Conservation (phyloP, 2,888 invertebrate genomes). For the Standfussiana lucernea region DNA sequence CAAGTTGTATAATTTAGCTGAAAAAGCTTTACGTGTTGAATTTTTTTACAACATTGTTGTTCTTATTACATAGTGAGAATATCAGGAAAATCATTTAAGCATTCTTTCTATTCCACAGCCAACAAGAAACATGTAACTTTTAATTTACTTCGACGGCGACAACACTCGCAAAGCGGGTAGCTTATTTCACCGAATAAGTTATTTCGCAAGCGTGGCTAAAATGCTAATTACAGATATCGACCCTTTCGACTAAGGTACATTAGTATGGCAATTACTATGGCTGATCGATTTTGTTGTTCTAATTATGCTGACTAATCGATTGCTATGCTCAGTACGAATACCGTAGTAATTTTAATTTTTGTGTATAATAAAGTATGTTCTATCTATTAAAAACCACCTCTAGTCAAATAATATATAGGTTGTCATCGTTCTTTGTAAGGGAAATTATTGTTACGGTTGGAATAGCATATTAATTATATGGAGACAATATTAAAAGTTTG, state of each 20-base stretch:
- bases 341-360: too few relatives aligned
- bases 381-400: too few relatives aligned
- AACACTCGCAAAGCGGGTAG: neutral
- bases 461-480: too few relatives aligned
- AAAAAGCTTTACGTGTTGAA: neutral
- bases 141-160: constrained; percentile 4
- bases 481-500: too few relatives aligned
- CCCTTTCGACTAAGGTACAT: constrained; percentile 4
- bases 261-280: constrained; percentile 23
- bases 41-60: neutral
- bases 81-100: neutral
- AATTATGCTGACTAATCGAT: constrained; percentile 11
- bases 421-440: too few relatives aligned
- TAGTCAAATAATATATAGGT: too few relatives aligned
- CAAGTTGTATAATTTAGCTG: neutral
- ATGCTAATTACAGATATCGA: constrained; percentile 36
- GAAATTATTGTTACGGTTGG: too few relatives aligned
- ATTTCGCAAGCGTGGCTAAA: constrained; percentile 46
- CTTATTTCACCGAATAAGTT: constrained; percentile 19
- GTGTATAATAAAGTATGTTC: too few relatives aligned
- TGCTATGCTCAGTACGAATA: neutral
- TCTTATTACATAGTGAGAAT: neutral
- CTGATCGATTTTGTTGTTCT: constrained; percentile 36
- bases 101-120: constrained; percentile 1
- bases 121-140: constrained; percentile 5